These are phyloP conservation scores for Alouatta palliata DNA, from an alignment of 2,113 vertebrate species.

Conservation along the genomic window DNA sequence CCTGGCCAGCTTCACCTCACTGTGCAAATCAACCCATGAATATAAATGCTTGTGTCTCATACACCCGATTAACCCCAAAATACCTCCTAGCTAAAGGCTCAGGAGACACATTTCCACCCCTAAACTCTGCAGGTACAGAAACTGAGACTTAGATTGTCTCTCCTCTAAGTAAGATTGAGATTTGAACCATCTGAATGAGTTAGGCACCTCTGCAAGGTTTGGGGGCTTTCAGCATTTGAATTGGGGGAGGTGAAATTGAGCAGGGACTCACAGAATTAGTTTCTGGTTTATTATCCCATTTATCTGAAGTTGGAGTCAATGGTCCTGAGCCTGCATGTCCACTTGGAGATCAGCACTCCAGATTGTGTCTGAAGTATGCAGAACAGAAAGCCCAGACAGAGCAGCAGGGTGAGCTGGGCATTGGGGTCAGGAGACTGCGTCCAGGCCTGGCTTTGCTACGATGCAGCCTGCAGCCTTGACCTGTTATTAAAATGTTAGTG, in stretches of 20 bases:
- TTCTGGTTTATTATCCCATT: background rate
- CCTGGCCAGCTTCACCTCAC: background rate
- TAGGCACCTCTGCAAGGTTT: background rate
- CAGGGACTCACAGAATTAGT: background rate
- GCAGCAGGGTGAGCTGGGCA: accelerated
- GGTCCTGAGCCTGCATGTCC: background rate
- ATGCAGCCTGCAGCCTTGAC: background rate
- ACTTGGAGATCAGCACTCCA: background rate
- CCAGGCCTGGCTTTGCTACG: background rate
- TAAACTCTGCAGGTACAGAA: background rate
- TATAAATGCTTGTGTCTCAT: background rate
- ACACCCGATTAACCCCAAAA: background rate
- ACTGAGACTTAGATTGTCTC: background rate
- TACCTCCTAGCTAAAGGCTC: background rate
- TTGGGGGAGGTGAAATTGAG: background rate
- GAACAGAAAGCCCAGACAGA: background rate
- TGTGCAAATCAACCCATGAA: background rate
- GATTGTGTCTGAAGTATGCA: background rate
- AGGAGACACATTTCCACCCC: too few relatives aligned
- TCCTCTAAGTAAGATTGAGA: background rate
- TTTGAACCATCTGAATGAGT: too few relatives aligned
- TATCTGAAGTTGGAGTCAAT: background rate
- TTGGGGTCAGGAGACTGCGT: background rate
- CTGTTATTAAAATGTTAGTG: too few relatives aligned
- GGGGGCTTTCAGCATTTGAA: background rate